Percentiles rank a stretch among this genome's conserved stretches.
phyloP scores from a whole-genome alignment of 1,140 invertebrate species.

The Drosophila bocki region DNA sequence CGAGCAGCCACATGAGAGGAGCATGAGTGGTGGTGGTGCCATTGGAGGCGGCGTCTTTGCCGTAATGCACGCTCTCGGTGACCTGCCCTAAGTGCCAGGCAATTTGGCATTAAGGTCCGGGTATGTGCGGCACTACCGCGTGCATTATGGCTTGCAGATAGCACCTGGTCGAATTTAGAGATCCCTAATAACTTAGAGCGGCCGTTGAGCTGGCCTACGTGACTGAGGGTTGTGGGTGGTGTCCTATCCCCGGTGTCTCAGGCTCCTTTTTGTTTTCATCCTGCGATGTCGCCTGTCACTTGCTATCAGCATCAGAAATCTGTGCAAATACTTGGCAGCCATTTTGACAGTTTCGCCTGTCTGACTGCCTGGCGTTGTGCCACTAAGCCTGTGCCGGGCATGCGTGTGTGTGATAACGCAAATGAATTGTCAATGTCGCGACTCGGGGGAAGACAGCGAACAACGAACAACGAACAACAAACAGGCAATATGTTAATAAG shows the following conservation, averaged over 20 bases:
- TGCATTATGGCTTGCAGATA: slow-evolving; percentile 19
- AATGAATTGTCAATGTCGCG: slow-evolving; percentile 78
- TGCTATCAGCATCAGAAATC: slow-evolving; percentile 47
- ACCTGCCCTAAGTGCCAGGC: slow-evolving; percentile 58
- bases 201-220: neutral
- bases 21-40: slow-evolving; percentile 24
- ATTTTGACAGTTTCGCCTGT: slow-evolving; percentile 49
- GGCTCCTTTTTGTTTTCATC: slow-evolving; percentile 2
- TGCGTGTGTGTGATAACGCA: slow-evolving; percentile 58
- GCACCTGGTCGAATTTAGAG: slow-evolving; percentile 30
- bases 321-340: slow-evolving; percentile 49
- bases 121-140: slow-evolving; percentile 12
- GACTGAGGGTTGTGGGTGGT: neutral
- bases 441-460: slow-evolving; percentile 53
- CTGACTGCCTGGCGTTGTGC: slow-evolving; percentile 36
- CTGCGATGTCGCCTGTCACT: slow-evolving; percentile 32
- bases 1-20: slow-evolving; percentile 55
- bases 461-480: slow-evolving; percentile 64
- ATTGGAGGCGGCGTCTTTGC: slow-evolving; percentile 48
- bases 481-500: slow-evolving; percentile 76
- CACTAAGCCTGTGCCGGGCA: slow-evolving; percentile 46
- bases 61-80: slow-evolving; percentile 55
- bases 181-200: slow-evolving; percentile 12
- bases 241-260: neutral
- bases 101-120: slow-evolving; percentile 61